Evolutionary conservation across 1,140 invertebrate genomes (phyloP).

Genomic region (Drosophila prosaltans): DNA sequence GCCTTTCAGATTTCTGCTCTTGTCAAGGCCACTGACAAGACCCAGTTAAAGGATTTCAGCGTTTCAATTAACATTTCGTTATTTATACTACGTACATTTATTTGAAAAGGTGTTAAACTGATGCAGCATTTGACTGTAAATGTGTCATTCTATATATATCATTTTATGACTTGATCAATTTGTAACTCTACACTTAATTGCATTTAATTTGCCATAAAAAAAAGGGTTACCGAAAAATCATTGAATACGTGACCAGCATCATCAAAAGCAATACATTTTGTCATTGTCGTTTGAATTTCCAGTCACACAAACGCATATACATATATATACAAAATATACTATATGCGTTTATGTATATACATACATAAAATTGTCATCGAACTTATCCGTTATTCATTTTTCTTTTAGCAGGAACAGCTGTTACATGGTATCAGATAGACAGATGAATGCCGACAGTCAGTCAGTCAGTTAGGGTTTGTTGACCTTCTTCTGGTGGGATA

Average conservation of each 20-base stretch:
- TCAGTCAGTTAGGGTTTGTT: conserved; percentile 37
- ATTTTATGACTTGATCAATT: conserved; percentile 67
- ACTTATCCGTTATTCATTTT: conserved; percentile 11
- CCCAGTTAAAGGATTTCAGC: conserved; percentile 61
- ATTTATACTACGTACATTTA: conserved; percentile 17
- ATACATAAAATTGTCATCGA: conserved; percentile 31
- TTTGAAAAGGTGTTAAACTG: conserved; percentile 26
- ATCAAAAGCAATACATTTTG: conserved; percentile 53
- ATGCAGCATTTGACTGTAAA: conserved; percentile 52
- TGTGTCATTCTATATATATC: conserved; percentile 20
- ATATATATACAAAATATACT: conserved; percentile 12
- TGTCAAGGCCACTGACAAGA: conserved; percentile 63
- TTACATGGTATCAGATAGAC: conserved; percentile 21
- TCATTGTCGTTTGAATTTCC: conserved; percentile 20
- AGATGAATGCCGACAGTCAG: not conserved
- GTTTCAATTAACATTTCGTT: conserved; percentile 40
- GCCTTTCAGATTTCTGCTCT: conserved; percentile 68
- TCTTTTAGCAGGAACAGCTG: conserved; percentile 27
- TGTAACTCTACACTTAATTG: conserved; percentile 65
- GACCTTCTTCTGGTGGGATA: conserved; percentile 35
- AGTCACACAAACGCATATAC: conserved; percentile 34
- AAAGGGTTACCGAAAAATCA: conserved; percentile 65
- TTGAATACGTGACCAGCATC: conserved; percentile 75
- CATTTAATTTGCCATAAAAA: conserved; percentile 75
- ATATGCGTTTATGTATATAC: no score